Evolutionary conservation across 2,888 invertebrate genomes (phyloP), one percentile per base, ranked within the genome.

Genomic region (Drosophila kuntzei): DNA sequence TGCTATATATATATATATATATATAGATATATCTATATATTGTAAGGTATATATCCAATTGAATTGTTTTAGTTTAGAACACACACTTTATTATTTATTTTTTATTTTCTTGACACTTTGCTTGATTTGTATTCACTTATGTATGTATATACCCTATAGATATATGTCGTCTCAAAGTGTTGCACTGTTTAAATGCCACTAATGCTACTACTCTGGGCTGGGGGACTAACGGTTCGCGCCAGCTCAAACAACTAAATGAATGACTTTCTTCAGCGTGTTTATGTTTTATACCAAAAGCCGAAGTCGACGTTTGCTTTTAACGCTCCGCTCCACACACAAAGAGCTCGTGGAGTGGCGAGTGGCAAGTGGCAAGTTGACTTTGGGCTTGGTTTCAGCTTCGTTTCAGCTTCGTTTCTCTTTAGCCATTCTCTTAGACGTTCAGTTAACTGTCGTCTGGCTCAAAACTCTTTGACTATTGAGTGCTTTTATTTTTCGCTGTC

Each of bases 221-320:
- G 43, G 32, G 22, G 72, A 79, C 80, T 80, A 83, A 86, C 82
- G 82, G 71, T 84, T 71, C 76, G 80, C 76, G 78, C 89, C 85
- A 86, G 87, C 89, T 91, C 90, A 82, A 88, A 81, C 85, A 90
- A 87, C 84, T 68, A 90, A 91, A 89, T 91, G 91, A 91, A 85
- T 90, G 88, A 87, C 87, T 90, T 91, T 90, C 90, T 91, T 90
- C 80, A 75, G 83, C 86, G 86, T 81, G 82, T 88, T 91, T 90
- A 82, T 90, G 83, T 89, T 91, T 91, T 91, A 91, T 91, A 91
- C 90, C 79, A 77, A 88, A 80, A 29, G 6, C 11, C 29, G 18
- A 37, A 6, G 20, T 25, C 69, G 29, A 36, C 51, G 66, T 43
- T 63, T 39, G 8, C 27, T 65, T 47, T 37, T 51, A 11, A 66